A percentile compares a stretch with the other conserved stretches of the same genome.
Conservation (phyloP, 2,797 vertebrate species). For the Tokudaia muenninki region DNA sequence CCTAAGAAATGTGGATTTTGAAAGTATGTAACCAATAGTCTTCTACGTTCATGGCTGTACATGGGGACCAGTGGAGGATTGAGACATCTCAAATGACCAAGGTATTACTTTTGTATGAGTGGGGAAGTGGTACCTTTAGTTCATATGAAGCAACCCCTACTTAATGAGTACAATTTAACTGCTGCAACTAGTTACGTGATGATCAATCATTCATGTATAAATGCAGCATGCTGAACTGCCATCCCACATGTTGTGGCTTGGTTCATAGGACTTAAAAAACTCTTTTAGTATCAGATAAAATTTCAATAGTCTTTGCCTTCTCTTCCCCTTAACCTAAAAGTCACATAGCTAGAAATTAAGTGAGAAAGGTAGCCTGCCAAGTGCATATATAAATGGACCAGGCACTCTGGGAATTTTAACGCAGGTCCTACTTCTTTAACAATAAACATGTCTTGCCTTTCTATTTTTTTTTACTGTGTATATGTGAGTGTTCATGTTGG, state of each 20-base stretch:
- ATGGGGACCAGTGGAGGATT: neutral
- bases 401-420: conserved; percentile 14
- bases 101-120: neutral
- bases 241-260: neutral
- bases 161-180: neutral
- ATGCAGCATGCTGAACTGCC: neutral
- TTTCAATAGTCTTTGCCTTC: neutral
- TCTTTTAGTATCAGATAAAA: conserved; percentile 33
- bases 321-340: neutral
- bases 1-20: neutral
- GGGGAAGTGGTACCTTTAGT: neutral
- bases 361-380: neutral
- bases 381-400: neutral
- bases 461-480: neutral
- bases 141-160: neutral
- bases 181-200: neutral
- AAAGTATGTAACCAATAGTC: neutral
- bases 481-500: neutral
- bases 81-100: neutral
- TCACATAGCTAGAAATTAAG: conserved; percentile 12
- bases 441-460: neutral
- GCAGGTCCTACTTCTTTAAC: neutral
- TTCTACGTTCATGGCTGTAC: neutral
- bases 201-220: neutral
- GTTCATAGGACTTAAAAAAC: conserved; percentile 1